Base-by-base conservation (phyloP, 2,797 vertebrate genomes). In the Ataeniobius toweri region DNA sequence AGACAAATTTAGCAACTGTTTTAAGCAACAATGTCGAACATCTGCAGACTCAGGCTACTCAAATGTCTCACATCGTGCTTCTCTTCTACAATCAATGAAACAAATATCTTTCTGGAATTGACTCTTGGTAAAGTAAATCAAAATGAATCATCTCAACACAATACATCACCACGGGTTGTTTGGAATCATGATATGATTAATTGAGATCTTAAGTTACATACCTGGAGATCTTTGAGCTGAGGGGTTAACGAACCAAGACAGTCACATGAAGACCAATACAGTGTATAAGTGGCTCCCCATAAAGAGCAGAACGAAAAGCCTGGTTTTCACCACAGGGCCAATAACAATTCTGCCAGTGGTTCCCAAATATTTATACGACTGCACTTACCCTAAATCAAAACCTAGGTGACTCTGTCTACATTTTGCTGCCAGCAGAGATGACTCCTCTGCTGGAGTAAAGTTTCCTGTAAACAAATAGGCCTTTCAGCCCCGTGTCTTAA, bases 331-430 rank as follows among this genome's bases (percentile, higher is more conserved):
- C 67, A 48, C 80, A 61, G 67, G 31, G 80, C 83, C 80, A 85
- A 80, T 28, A 83, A 67, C 68, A 74, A 70, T 77, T 71, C 75
- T 83, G 86, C 85, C 89, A 90, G 81, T 56, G 69, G 84, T 86
- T 69, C 83, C 85, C 89, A 92, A 94, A 93, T 92, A 89, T 92
- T 93, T 94, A 92, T 85, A 85, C 8, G 39, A 89, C 79, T 88
- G 85, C 74, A 85, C 88, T 89, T 88, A 81, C 85, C 73, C 77
- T 89, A 78, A 90, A 90, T 89, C 87, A 90, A 84, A 86, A 89
- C 71, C 44, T 83, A 90, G 83, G 86, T 92, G 87, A 91, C 86
- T 89, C 75, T 90, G 83, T 88, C 78, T 85, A 18, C 83, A 58
- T 87, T 73, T 79, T 31, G 12, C 73, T 87, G 92, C 88, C 90